phyloP scores from a whole-genome alignment of 2,113 vertebrate genomes.

The Catharus bicknelli region DNA sequence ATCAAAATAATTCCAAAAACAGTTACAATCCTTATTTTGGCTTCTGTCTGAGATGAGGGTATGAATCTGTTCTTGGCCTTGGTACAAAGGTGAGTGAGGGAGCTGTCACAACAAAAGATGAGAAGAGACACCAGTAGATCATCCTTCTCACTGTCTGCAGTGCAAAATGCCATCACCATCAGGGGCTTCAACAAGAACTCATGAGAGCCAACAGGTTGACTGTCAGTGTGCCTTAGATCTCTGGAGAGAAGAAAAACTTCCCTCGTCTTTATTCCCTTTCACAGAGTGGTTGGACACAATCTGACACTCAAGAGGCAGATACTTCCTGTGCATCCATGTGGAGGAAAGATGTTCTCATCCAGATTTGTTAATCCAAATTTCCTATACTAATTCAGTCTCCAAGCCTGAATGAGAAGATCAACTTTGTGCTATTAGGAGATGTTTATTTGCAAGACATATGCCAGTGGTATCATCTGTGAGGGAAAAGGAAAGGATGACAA shows the following conservation, averaged over 20 bases:
- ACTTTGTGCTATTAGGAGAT: not conserved
- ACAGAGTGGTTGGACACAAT: not conserved
- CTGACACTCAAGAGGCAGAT: not conserved
- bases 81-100: not conserved
- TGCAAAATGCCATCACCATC: not conserved
- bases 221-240: not conserved
- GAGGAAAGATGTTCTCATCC: slow-evolving; percentile 9
- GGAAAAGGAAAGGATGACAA: not conserved
- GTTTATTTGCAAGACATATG: not conserved
- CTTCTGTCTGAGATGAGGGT: not conserved
- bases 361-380: not conserved
- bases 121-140: not conserved
- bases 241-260: not conserved
- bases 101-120: not conserved
- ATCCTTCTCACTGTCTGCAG: not conserved
- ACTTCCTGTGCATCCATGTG: slow-evolving; percentile 35
- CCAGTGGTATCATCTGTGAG: not conserved
- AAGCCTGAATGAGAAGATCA: not conserved
- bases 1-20: not conserved
- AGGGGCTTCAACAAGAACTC: not conserved
- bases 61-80: not conserved
- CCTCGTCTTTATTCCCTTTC: not conserved
- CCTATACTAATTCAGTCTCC: not conserved
- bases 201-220: not conserved
- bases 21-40: not conserved